Conservation (phyloP, 2,797 vertebrate species). For the Podargus strigoides region DNA sequence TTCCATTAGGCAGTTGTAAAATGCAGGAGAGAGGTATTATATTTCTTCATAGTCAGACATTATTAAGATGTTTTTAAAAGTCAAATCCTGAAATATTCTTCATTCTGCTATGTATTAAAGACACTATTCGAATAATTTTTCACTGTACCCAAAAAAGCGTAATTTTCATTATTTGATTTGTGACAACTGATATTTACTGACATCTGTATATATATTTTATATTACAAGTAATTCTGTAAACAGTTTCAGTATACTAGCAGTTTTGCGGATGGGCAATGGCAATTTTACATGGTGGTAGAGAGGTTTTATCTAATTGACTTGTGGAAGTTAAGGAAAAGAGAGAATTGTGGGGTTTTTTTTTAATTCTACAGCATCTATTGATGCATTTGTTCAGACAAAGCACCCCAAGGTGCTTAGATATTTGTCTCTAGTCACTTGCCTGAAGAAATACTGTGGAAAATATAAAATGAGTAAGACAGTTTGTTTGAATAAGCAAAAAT, state of each 20-base stretch:
- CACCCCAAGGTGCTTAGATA: background rate
- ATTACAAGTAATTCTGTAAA: background rate
- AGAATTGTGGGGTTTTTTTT: background rate
- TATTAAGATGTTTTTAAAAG: background rate
- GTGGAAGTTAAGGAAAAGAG: background rate
- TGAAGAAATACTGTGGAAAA: background rate
- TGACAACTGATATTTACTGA: background rate
- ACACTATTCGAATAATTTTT: background rate
- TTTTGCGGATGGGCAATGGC: background rate
- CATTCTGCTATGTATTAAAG: background rate
- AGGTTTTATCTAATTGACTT: background rate
- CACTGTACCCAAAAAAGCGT: background rate
- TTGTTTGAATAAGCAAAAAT: background rate
- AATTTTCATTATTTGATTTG: background rate
- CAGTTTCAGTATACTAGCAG: background rate
- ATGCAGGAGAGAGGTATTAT: background rate
- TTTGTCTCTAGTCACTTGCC: background rate
- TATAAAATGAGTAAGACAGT: background rate
- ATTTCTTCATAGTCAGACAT: background rate
- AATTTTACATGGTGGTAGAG: background rate
- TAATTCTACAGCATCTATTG: background rate
- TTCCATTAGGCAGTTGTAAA: slow-evolving; percentile 2
- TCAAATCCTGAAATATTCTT: background rate
- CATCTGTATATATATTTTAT: background rate
- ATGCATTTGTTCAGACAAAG: background rate